phyloP scores from a whole-genome alignment of 2,888 invertebrate species.

The Thecophora atra region DNA sequence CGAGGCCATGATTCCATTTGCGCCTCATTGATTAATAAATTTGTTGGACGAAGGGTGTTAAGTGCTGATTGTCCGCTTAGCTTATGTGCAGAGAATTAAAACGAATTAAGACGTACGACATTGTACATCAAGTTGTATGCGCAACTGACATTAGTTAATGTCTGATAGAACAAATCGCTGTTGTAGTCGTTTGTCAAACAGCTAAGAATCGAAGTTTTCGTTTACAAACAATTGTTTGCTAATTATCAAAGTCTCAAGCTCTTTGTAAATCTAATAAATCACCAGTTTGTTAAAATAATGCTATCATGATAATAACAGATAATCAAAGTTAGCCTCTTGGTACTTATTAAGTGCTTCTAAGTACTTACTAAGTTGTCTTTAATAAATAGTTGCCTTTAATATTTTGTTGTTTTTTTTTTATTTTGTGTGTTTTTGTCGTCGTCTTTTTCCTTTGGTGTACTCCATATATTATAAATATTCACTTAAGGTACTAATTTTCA shows the following conservation, averaged over 20 bases:
- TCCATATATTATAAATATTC: not conserved
- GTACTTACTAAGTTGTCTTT: too few species aligned
- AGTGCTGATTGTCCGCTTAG: not conserved
- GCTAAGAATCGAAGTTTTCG: not conserved
- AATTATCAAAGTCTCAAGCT: too few species aligned
- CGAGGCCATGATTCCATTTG: conserved; percentile 19
- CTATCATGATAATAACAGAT: too few species aligned
- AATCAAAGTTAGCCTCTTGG: too few species aligned
- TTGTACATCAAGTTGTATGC: not conserved
- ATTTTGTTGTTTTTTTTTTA: too few species aligned
- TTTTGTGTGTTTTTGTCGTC: not conserved
- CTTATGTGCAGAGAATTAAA: conserved; percentile 12
- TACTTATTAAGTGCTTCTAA: too few species aligned
- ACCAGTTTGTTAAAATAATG: too few species aligned
- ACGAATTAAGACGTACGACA: not conserved
- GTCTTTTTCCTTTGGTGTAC: not conserved
- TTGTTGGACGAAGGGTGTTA: conserved; percentile 3
- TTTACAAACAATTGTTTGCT: too few species aligned
- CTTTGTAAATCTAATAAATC: too few species aligned
- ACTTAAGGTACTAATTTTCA: too few species aligned
- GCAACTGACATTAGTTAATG: conserved; percentile 1
- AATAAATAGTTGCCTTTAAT: too few species aligned
- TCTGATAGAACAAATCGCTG: not conserved
- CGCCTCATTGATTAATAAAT: conserved; percentile 13
- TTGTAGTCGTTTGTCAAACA: not conserved